A percentile compares a stretch with the other conserved stretches of the same genome.
Evolutionary conservation across 2,113 vertebrate genomes (phyloP).

Genomic region (Pycnonotus jocosus): DNA sequence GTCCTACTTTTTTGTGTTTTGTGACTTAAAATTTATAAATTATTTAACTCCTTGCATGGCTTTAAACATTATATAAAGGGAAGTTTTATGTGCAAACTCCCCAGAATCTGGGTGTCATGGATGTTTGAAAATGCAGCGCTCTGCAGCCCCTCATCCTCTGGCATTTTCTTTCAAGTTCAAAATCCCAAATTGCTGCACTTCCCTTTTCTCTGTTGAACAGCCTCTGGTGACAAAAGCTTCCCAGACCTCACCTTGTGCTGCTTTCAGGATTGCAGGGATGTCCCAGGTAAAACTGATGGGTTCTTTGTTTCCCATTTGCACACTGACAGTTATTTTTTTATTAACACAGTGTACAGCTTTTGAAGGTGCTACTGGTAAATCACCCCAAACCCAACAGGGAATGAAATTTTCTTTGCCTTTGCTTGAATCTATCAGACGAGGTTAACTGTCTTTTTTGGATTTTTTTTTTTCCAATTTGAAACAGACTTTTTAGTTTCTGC

Average conservation of each 20-base stretch:
- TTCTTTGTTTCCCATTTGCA: background rate
- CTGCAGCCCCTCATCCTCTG: background rate
- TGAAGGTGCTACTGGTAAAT: background rate
- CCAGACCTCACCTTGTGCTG: background rate
- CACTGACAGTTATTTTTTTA: background rate
- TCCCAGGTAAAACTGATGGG: background rate
- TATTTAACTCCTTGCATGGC: background rate
- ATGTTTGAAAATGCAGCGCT: background rate
- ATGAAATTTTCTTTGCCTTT: background rate
- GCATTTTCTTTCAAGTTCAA: background rate
- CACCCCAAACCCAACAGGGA: background rate
- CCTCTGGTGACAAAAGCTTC: background rate
- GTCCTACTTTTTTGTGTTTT: background rate
- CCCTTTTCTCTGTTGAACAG: background rate
- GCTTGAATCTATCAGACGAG: background rate
- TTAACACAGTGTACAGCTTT: background rate
- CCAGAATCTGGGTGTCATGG: background rate
- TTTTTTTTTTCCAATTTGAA: background rate
- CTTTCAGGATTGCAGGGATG: background rate
- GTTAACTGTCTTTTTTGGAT: background rate
- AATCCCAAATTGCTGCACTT: background rate
- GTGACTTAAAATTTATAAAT: background rate
- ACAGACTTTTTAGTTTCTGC: background rate
- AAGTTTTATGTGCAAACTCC: background rate
- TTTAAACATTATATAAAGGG: background rate